phyloP scores from a whole-genome alignment of 2,113 vertebrate species.

The Hyperopisus bebe region DNA sequence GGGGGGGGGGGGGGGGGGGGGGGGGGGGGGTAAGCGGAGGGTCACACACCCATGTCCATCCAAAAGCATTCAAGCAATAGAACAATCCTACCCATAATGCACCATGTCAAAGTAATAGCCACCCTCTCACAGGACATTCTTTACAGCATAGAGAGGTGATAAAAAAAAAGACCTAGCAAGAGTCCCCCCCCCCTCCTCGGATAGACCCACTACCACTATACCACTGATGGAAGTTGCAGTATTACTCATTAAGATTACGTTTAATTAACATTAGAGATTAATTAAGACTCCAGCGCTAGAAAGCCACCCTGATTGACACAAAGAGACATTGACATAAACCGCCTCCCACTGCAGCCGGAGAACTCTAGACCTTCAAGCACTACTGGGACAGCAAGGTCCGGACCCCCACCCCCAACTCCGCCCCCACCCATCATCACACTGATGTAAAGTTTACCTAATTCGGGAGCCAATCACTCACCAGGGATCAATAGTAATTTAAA shows the following conservation, averaged over 20 bases:
- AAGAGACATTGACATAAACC: neutral
- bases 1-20: constrained; percentile 14
- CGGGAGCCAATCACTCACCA: neutral
- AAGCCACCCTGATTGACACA: neutral
- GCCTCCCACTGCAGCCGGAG: neutral
- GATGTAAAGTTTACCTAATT: neutral
- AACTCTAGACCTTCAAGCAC: neutral
- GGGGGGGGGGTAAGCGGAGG: neutral
- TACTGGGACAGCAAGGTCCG: neutral
- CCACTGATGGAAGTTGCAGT: neutral
- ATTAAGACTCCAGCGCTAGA: neutral
- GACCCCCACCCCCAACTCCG: neutral
- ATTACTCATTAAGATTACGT: neutral
- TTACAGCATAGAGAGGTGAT: too few species aligned
- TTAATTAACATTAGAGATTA: neutral
- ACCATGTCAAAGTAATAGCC: neutral
- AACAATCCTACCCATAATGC: neutral
- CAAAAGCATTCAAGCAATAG: neutral
- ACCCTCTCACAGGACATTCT: neutral
- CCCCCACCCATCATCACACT: neutral
- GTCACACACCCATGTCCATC: neutral
- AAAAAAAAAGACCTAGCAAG: too few species aligned
- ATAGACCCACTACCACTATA: neutral
- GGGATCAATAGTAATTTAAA: neutral
- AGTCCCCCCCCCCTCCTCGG: neutral